Base-by-base conservation (phyloP, 2,797 vertebrate species). In the Craterocephalus amniculus region DNA sequence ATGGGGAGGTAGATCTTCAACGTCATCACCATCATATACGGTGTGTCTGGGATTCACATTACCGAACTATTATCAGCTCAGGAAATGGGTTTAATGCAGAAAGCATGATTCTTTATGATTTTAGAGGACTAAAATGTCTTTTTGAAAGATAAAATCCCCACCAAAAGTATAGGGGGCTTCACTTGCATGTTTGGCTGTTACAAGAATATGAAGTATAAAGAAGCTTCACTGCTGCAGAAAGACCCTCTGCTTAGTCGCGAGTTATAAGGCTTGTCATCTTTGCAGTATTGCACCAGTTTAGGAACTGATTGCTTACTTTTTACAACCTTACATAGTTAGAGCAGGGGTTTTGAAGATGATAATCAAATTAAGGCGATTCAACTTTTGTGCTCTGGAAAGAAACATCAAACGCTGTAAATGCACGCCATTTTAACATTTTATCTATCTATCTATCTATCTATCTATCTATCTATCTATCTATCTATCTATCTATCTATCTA, bases 1-100 rank as follows among this genome's bases (percentile, higher is more conserved):
- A 68, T 71, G 65, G 63, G 89, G 84, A 87, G 55, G 52, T 24
- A 60, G 66, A 63, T 63, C 83, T 84, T 75, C 72, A 83, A 71
- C 76, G 52, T 71, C 76, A 78, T n/a, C 78, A n/a, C 13, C 72
- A 49, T 64, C 57, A 71, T 70, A 67, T 13, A 26, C 58, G 36
- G 7, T 43, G n/a, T 6, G 43, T 79, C 69, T 79, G 69, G 72
- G 72, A 80, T 71, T 72, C 48, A 80, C 59, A 63, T 86, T 48
- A 62, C 1, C 72, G 31, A 81, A 62, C 59, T 70, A 59, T 72
- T 72, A 74, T 63, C 64, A 45, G 0, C 1, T 45, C 54, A 48
- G 12, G 9, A 31, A 36, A 26, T 60, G 4, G 8, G 8, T 1
- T 29, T 48, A n/a, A n/a, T n/a, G n/a, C n/a, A n/a, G n/a, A n/a